Conservation (phyloP, 92 coral and sea anemone species). For the Parazoanthus swiftii region DNA sequence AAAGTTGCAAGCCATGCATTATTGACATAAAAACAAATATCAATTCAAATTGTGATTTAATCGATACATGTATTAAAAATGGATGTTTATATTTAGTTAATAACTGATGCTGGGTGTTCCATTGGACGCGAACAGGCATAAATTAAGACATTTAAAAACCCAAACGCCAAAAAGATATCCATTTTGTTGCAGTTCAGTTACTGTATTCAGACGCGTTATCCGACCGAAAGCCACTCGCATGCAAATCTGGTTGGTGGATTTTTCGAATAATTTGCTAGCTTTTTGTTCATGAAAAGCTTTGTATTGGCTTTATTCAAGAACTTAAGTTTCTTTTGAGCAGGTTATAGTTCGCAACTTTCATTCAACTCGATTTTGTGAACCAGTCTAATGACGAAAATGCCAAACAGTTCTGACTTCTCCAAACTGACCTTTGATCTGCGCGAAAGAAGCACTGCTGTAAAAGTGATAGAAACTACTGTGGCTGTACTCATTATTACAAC, state of each 20-base stretch:
- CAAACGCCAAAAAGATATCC: neutral
- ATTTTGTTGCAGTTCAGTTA: neutral
- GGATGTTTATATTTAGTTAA: too few relatives aligned
- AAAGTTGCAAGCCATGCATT: neutral
- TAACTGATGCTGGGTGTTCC: neutral
- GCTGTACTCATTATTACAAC: slow-evolving; percentile 16
- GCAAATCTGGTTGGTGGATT: neutral
- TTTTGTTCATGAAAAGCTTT: neutral
- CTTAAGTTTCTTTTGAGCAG: neutral
- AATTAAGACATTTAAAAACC: neutral
- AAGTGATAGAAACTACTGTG: neutral
- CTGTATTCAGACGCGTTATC: too few relatives aligned
- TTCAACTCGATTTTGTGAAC: neutral
- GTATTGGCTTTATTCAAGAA: neutral
- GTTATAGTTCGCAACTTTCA: neutral
- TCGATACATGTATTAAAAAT: too few relatives aligned
- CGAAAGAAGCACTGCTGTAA: slow-evolving; percentile 2
- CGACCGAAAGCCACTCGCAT: neutral
- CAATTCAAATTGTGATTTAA: neutral
- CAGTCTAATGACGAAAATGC: neutral
- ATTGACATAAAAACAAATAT: neutral
- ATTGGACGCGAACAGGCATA: neutral
- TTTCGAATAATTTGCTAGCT: too few relatives aligned
- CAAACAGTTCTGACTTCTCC: neutral
- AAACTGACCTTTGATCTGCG: slow-evolving; percentile 9